Percentiles rank a stretch among this genome's conserved stretches.
phyloP scores from a whole-genome alignment of 1,140 invertebrate genomes.

The Habropoda laboriosa region DNA sequence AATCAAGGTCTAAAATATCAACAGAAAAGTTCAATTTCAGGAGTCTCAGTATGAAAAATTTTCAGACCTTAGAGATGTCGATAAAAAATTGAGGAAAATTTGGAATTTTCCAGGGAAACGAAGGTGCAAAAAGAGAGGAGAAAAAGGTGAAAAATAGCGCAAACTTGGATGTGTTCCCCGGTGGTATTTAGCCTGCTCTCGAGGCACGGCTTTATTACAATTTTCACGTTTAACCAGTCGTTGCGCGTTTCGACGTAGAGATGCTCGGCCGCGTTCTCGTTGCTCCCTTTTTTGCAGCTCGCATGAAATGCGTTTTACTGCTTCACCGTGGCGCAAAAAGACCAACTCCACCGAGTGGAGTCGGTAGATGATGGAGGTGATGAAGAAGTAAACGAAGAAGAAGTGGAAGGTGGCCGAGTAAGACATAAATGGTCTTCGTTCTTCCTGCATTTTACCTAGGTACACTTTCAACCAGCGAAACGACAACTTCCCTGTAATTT shows the following conservation, averaged over 20 bases:
- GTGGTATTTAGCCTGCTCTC: neutral
- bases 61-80: too few relatives aligned
- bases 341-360: conserved; percentile 40
- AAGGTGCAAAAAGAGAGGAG: too few relatives aligned
- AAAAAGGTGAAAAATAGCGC: too few relatives aligned
- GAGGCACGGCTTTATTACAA: conserved; percentile 45
- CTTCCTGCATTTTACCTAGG: conserved; percentile 35
- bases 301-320: conserved; percentile 67
- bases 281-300: conserved; percentile 51
- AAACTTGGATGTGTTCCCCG: too few relatives aligned
- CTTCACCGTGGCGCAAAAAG: conserved; percentile 54
- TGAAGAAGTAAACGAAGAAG: conserved; percentile 66
- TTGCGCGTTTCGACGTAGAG: conserved; percentile 49
- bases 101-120: too few relatives aligned
- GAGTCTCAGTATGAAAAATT: too few relatives aligned
- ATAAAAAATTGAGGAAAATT: too few relatives aligned
- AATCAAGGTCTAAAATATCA: too few relatives aligned
- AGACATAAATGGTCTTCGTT: conserved; percentile 60
- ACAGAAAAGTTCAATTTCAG: too few relatives aligned
- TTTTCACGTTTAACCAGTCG: conserved; percentile 57
- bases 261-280: conserved; percentile 24
- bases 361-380: conserved; percentile 62
- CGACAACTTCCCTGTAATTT: neutral
- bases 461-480: conserved; percentile 5
- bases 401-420: conserved; percentile 54